These are phyloP conservation scores for Acleris sparsana DNA, from an alignment of 2,888 invertebrate species.

Conservation along the genomic window DNA sequence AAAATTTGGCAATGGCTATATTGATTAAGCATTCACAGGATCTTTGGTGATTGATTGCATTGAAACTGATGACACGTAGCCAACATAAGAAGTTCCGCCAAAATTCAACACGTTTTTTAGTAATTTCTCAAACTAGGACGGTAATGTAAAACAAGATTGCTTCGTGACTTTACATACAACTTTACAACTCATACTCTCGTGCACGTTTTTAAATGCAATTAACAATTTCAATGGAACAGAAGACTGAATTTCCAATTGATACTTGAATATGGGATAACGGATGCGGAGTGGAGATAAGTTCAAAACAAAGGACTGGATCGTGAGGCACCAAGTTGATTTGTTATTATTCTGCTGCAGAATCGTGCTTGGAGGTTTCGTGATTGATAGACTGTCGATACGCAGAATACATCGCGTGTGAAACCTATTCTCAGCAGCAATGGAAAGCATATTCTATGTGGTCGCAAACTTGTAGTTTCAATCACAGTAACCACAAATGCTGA, in stretches of 20 bases:
- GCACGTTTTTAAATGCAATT: constrained; percentile 33
- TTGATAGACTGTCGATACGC: constrained; percentile 65
- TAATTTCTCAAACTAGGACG: neutral
- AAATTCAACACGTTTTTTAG: too few species aligned
- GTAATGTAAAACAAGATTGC: neutral
- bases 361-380: constrained; percentile 71
- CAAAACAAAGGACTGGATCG: constrained; percentile 75
- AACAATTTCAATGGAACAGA: constrained; percentile 26
- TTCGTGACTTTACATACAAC: neutral
- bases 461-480: constrained; percentile 11
- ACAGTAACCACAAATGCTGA: neutral
- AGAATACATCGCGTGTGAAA: constrained; percentile 28
- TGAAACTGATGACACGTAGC: neutral
- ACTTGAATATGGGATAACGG: constrained; percentile 63
- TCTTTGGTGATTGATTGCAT: neutral
- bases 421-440: constrained; percentile 9
- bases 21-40: neutral
- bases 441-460: constrained; percentile 3
- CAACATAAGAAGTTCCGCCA: neutral
- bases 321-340: constrained; percentile 81
- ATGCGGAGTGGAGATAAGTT: constrained; percentile 53
- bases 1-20: constrained; percentile 1
- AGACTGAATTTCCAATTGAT: constrained; percentile 40
- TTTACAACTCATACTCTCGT: too few species aligned
- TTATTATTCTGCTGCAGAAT: constrained; percentile 74